Evolutionary conservation across 37 sponge, comb jelly and placozoan species (phyloP).

Genomic region (Geodia barretti): DNA sequence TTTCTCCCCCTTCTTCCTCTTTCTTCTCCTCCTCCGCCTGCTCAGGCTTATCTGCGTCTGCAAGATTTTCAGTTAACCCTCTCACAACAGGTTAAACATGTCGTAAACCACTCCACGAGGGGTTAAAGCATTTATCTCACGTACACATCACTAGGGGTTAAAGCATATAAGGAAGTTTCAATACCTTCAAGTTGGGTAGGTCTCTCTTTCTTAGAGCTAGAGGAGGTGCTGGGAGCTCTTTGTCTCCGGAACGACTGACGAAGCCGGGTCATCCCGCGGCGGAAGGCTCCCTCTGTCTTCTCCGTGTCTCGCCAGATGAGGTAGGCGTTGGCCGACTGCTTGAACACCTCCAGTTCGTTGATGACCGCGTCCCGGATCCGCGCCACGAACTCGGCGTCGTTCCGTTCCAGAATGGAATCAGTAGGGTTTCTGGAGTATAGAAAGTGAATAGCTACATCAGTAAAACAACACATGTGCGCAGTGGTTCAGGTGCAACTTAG

Average conservation of each 20-base stretch:
- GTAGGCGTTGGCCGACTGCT: conserved; percentile 57
- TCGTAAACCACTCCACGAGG: too few relatives aligned
- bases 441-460: background rate
- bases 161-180: background rate
- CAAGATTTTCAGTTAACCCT: too few relatives aligned
- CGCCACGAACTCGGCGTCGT: conserved; percentile 39
- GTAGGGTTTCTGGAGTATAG: conserved; percentile 21
- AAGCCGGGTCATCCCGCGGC: conserved; percentile 31
- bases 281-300: conserved; percentile 11
- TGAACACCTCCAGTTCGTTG: conserved; percentile 58
- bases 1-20: background rate
- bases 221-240: background rate
- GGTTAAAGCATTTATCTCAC: too few relatives aligned
- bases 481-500: too few relatives aligned
- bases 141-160: too few relatives aligned
- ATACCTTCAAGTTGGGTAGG: conserved; percentile 30
- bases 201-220: background rate
- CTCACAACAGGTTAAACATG: too few relatives aligned
- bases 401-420: conserved; percentile 40
- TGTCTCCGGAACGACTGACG: conserved; percentile 28
- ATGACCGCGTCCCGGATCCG: conserved; percentile 38
- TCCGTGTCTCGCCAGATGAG: conserved; percentile 37
- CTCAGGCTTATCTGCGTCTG: background rate
- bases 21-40: background rate
- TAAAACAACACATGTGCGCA: background rate